Conservation (phyloP, 1,140 invertebrate species). For the Anastatus disparis region DNA sequence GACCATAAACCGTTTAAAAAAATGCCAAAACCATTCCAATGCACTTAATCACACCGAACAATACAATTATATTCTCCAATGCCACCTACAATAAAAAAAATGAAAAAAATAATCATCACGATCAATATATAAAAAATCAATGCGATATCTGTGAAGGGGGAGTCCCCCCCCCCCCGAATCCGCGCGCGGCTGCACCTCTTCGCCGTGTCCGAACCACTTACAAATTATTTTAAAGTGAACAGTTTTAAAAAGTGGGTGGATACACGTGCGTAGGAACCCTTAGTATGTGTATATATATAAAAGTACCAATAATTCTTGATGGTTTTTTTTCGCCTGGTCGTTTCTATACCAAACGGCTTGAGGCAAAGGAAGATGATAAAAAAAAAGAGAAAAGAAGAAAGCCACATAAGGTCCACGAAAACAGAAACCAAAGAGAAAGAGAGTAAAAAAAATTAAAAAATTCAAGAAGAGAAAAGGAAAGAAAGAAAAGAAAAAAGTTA, state of each 20-base stretch:
- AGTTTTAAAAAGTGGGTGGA: slow-evolving; percentile 30
- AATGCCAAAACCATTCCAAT: not conserved
- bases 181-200: not conserved
- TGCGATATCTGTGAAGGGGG: not conserved
- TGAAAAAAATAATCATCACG: not conserved
- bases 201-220: slow-evolving; percentile 4
- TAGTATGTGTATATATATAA: not conserved
- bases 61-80: slow-evolving; percentile 31
- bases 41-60: slow-evolving; percentile 4
- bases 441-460: not conserved
- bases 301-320: slow-evolving; percentile 31
- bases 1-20: not conserved
- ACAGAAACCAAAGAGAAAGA: not conserved
- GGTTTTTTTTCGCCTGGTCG: slow-evolving; percentile 16
- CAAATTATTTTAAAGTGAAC: slow-evolving; percentile 39
- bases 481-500: not conserved
- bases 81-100: not conserved
- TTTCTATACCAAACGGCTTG: not conserved
- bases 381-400: not conserved
- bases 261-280: not conserved
- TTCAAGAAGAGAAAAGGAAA: not conserved
- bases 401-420: not conserved
- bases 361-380: not conserved
- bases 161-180: not conserved
- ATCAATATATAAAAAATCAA: slow-evolving; percentile 28